Conservation (phyloP, 2,797 vertebrate genomes). For the Pangasius djambal region DNA sequence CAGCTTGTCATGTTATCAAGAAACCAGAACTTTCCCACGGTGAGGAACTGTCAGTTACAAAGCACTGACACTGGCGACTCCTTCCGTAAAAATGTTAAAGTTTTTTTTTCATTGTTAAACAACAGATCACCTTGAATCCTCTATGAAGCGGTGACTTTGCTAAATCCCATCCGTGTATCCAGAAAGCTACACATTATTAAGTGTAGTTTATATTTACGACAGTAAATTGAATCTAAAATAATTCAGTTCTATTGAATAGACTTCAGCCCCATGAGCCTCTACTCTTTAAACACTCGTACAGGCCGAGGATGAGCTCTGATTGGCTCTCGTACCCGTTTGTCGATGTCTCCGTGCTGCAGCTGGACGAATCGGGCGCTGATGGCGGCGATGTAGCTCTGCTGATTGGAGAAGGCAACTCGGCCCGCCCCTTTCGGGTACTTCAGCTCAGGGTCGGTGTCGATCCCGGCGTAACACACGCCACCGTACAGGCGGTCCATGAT, state of each 20-base stretch:
- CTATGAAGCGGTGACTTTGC: background rate
- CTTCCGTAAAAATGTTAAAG: background rate
- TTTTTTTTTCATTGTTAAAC: background rate
- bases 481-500: conserved; percentile 99
- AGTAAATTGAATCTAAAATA: background rate
- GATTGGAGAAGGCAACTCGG: conserved; percentile 97
- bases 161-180: background rate
- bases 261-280: background rate
- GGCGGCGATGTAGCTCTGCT: conserved; percentile 98
- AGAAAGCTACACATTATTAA: background rate
- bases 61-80: background rate
- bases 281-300: background rate
- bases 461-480: conserved; percentile 96
- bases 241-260: background rate
- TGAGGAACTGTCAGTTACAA: background rate
- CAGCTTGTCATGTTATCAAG: background rate
- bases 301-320: background rate
- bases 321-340: conserved; percentile 85
- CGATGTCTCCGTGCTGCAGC: conserved; percentile 97
- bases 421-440: conserved; percentile 98
- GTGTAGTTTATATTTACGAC: background rate
- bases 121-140: too few species aligned
- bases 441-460: conserved; percentile 96
- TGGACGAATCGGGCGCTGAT: conserved; percentile 98
- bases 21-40: background rate